Evolutionary conservation across 2,113 vertebrate genomes (phyloP), one percentile per base, ranked within the genome.

Genomic region (Sakesphorus luctuosus): DNA sequence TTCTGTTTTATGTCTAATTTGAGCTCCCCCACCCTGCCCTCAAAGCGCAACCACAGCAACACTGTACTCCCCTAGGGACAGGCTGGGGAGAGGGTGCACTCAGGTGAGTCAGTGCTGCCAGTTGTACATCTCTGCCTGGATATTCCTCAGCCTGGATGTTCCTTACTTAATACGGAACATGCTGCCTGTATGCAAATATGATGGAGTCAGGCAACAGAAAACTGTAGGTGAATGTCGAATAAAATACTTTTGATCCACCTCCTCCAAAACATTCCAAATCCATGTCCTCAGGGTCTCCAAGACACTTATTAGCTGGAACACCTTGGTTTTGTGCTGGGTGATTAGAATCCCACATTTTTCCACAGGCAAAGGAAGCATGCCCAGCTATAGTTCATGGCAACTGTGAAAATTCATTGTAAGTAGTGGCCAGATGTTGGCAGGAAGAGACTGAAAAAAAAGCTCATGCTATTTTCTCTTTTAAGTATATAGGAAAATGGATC

Each of bases 401-500:
- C 68, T 36, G 67, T 55, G 76, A 50, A 93, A 89, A 91, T 80
- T 75, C 68, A 69, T 61, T 93, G 59, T 71, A 82, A 95, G 91
- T 68, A 56, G 2, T 35, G 67, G 85, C 83, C 95, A 97, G 96
- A 95, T 91, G 86, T 78, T 92, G 93, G 91, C 77, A 93, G 92
- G 84, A 95, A 69, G 74, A 90, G 47, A 76, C 61, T 84, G 63
- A 93, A 90, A 94, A 90, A 94, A 93, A 97, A 93, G 74, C 4
- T 12, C 46, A 26, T 83, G 61, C 26, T 81, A 86, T 95, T 96
- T 95, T 94, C 84, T 96, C 84, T 93, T 93, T 87, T 94, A 92
- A 96, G 65, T 68, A 36, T 52, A n/a, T 65, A 89, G 62, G 94
- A 83, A 94, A 96, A 94, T 87, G 74, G 84, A 96, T 93, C 90